Evolutionary conservation across 2,113 vertebrate genomes (phyloP), one percentile per base, ranked within the genome.

Genomic region (Podocnemis expansa): DNA sequence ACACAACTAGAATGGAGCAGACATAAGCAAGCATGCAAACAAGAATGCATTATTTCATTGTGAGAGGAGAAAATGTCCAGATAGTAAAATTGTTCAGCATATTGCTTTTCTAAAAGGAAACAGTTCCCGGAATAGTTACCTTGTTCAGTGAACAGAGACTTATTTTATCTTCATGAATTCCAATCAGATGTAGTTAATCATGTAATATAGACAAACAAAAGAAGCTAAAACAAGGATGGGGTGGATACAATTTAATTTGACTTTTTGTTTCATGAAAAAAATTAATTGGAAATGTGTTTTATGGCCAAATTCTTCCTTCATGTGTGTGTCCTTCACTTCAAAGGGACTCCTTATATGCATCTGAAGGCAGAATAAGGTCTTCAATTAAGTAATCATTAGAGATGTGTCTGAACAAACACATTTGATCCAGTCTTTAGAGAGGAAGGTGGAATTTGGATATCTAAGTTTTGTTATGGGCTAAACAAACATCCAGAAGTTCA

Each of bases 261-360:
- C 1, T 5, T 78, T 80, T 38, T 2, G 84, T 47, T 89, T 80
- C 8, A 58, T n/a, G 12, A 49, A 81, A 80, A 85, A 54, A 0
- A 38, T 38, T 11, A 75, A 21, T 24, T 22, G 1, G 8, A 83
- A 75, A 80, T 79, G 24, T 41, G 12, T 2, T 78, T 83, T 9
- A n/a, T 12, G 41, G 43, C 51, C 5, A 86, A 76, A 56, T 21
- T 73, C 16, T 91, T 90, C 21, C 25, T 70, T 9, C 82, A 5
- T 17, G 0, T 19, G 10, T 34, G 12, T 85, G 81, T 29, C 21
- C 3, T 19, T 45, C 4, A 75, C 83, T 34, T n/a, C 52, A 27
- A 82, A 7, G 14, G 3, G 0, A 52, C 13, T 1, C 80, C 5
- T 16, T 52, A 9, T 2, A 45, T 14, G 2, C 9, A 34, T 14